Evolutionary conservation across 2,113 vertebrate species (phyloP).

Genomic region (Lasiurus borealis): DNA sequence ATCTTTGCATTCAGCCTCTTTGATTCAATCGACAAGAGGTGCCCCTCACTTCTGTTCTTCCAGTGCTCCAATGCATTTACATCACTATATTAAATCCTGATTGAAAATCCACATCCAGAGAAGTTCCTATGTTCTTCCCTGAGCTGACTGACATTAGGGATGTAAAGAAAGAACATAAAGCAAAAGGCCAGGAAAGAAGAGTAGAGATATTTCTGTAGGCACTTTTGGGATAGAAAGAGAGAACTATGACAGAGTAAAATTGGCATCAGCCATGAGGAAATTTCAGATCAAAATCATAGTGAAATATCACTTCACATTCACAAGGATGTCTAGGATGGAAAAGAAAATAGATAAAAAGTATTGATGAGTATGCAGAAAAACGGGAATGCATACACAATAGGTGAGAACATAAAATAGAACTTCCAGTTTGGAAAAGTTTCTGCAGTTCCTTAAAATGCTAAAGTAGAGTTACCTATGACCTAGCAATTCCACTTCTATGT

Average conservation of each 20-base stretch:
- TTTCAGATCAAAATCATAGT: neutral
- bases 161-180: neutral
- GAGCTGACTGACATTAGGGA: neutral
- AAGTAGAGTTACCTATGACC: neutral
- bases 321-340: neutral
- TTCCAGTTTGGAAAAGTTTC: conserved; percentile 7
- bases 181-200: conserved; percentile 20
- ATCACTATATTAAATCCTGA: neutral
- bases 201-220: neutral
- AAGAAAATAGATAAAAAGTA: neutral
- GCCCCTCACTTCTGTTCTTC: neutral
- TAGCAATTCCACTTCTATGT: neutral
- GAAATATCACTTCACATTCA: neutral
- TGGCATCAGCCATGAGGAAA: neutral
- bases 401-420: neutral
- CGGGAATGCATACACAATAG: neutral
- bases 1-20: neutral
- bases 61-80: neutral
- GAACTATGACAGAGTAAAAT: neutral
- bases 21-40: neutral
- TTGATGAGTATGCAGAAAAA: neutral
- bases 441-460: neutral
- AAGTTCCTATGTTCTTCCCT: neutral
- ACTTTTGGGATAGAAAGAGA: neutral
- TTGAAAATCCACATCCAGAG: neutral